Conservation (phyloP, 1,140 invertebrate genomes). For the Drosophila nasuta region DNA sequence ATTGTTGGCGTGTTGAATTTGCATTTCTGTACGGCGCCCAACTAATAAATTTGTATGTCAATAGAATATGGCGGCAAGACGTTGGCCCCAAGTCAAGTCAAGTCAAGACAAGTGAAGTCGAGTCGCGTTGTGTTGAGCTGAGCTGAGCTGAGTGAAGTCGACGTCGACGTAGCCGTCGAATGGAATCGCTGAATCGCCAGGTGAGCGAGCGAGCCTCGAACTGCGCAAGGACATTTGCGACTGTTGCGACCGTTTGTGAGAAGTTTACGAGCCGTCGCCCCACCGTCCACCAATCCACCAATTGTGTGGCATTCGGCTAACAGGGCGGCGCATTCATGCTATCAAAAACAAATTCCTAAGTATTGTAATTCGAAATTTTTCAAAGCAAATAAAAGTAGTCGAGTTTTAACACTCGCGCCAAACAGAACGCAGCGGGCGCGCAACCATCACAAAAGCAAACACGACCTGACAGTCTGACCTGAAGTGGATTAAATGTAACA, state of each 20-base stretch:
- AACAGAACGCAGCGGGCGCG: conserved; percentile 63
- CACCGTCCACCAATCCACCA: not conserved
- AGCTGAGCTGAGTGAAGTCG: not conserved
- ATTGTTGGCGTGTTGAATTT: conserved; percentile 78
- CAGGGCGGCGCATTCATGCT: conserved; percentile 26
- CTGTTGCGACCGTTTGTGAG: conserved; percentile 30
- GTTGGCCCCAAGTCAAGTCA: not conserved
- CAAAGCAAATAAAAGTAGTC: conserved; percentile 82
- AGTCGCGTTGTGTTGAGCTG: not conserved
- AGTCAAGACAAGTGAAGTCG: not conserved
- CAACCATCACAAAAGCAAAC: conserved; percentile 5
- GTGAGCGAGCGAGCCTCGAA: conserved; percentile 57
- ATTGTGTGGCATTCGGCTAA: not conserved
- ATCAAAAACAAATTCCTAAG: conserved; percentile 82
- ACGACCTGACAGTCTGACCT: not conserved
- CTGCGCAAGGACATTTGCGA: conserved; percentile 82
- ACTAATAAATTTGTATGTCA: conserved; percentile 82
- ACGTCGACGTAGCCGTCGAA: not conserved
- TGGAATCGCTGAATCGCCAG: conserved; percentile 32
- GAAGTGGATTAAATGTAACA: not conserved
- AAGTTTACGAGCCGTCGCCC: conserved; percentile 59
- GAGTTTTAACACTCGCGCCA: conserved; percentile 81
- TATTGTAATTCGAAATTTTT: conserved; percentile 83
- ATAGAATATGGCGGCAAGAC: conserved; percentile 56
- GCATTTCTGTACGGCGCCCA: conserved; percentile 75